Evolutionary conservation across 2,113 vertebrate genomes (phyloP), one percentile per base, ranked within the genome.

Genomic region (Ictidomys tridecemlineatus): DNA sequence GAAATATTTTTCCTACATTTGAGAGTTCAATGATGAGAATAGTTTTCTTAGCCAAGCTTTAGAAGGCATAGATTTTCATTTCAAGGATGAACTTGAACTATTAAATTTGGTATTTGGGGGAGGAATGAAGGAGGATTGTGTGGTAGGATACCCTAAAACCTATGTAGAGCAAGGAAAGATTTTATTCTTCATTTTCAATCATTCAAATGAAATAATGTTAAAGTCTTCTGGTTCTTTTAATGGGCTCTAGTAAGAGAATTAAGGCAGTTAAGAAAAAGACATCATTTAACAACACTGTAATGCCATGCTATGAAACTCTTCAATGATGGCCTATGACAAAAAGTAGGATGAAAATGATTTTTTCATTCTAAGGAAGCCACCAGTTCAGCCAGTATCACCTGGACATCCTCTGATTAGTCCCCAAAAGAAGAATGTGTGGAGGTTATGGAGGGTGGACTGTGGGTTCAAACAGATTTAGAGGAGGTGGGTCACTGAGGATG

Each of bases 1-100:
- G n/a, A 96, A 91, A 45, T 89, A 63, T 73, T 82, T 92, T 9
- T 89, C 92, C n/a, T 48, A 92, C 58, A 11, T 90, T 96, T 87
- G 34, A 86, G 53, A 83, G 39, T 93, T 95, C 89, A 94, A 48
- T 94, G 70, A 69, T 58, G 86, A n/a, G 92, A 94, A 63, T 83
- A 85, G 61, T 13, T 94, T 91, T 95, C 30, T 92, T 70, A 92
- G 53, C 17, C 37, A 93, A 86, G 34, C n/a, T 95, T 67, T 83
- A 73, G 58, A 89, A 69, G 8, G 2, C 61, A 63, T 22, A 8
- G 5, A 45, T 48, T 95, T 30, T 28, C 48, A 89, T 42, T 61
- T 74, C 48, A 93, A 67, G 14, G 5, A 4, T 96, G 14, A 78
- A 22, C 12, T 30, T 85, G 30, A 34, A 87, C 26, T 77, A 26